Percentiles rank a stretch among this genome's conserved stretches.
Evolutionary conservation across 2,797 vertebrate species (phyloP).

Genomic region (Acomys russatus): DNA sequence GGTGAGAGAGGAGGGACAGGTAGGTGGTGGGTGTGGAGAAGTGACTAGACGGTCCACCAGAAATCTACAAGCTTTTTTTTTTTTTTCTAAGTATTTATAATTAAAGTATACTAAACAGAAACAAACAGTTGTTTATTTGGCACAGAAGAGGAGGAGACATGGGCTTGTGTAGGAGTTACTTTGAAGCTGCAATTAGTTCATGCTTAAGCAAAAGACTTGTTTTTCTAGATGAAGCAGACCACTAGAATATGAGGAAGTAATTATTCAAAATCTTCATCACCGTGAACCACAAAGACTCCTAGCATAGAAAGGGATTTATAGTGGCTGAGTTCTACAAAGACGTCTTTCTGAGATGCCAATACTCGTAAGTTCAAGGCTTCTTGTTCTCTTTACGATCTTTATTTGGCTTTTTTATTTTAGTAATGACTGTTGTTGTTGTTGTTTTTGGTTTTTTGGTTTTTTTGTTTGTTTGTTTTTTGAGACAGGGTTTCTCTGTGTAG

Average conservation of each 20-base stretch:
- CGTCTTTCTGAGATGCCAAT: not conserved
- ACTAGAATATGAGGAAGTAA: not conserved
- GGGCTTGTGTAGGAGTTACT: not conserved
- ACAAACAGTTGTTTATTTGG: not conserved
- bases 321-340: not conserved
- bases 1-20: not conserved
- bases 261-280: not conserved
- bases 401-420: conserved; percentile 5
- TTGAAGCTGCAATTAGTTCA: not conserved
- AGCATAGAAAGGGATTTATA: not conserved
- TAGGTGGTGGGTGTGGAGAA: not conserved
- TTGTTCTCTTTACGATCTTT: conserved; percentile 7
- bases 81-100: not conserved
- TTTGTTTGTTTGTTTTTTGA: too few relatives aligned
- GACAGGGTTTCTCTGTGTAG: too few relatives aligned
- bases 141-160: not conserved
- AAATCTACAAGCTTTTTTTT: not conserved
- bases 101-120: not conserved
- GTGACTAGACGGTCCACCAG: not conserved
- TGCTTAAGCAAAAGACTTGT: conserved; percentile 18
- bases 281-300: not conserved
- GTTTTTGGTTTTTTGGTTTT: too few relatives aligned
- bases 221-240: conserved; percentile 16
- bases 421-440: not conserved
- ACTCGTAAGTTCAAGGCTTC: not conserved